phyloP scores from a whole-genome alignment of 2,113 vertebrate genomes.

The Hemicordylus capensis region DNA sequence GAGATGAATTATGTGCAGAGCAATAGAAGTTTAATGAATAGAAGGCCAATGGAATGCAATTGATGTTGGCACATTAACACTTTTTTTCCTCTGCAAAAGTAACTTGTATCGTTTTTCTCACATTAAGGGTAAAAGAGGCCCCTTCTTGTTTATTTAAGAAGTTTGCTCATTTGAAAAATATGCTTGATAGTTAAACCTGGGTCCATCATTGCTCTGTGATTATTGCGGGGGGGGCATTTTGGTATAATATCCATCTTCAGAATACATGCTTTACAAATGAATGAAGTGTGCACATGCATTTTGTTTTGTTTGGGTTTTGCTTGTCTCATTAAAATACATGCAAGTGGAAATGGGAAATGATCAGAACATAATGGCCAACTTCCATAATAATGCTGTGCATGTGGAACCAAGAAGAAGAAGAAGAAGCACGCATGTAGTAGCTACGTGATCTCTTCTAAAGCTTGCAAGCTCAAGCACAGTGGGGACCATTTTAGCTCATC shows the following conservation, averaged over 20 bases:
- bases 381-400: too few species aligned
- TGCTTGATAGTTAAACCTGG: slow-evolving; percentile 23
- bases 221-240: too few species aligned
- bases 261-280: neutral
- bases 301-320: neutral
- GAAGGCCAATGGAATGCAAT: slow-evolving; percentile 79
- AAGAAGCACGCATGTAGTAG: too few species aligned
- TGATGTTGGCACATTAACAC: slow-evolving; percentile 82
- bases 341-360: neutral
- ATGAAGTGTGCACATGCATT: neutral
- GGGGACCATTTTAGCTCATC: neutral
- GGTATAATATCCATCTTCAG: neutral
- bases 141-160: slow-evolving; percentile 47
- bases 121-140: slow-evolving; percentile 36
- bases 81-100: slow-evolving; percentile 70
- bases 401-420: too few species aligned
- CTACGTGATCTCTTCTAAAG: too few species aligned
- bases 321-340: neutral
- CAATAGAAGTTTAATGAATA: slow-evolving; percentile 77
- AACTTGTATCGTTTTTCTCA: slow-evolving; percentile 66
- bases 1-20: slow-evolving; percentile 76
- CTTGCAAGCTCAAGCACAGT: too few species aligned
- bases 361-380: too few species aligned
- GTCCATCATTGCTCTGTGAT: neutral
- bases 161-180: slow-evolving; percentile 40